phyloP scores from a whole-genome alignment of 2,888 invertebrate species.

The Rapana venosa region DNA sequence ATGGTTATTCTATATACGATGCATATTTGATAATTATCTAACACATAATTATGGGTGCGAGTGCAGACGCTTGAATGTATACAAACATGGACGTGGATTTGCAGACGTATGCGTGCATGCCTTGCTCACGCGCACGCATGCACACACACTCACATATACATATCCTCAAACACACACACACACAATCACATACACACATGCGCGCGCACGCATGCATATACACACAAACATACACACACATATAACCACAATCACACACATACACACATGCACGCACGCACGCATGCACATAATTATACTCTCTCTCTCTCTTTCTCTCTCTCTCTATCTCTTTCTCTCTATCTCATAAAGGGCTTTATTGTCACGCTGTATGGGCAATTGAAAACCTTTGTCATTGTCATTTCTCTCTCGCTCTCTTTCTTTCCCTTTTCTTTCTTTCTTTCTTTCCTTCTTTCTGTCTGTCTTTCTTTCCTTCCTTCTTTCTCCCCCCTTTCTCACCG shows the following conservation, averaged over 20 bases:
- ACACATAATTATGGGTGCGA: too few relatives aligned
- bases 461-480: background rate
- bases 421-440: background rate
- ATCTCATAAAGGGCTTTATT: too few relatives aligned
- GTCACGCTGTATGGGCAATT: too few relatives aligned
- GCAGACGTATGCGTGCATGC: background rate
- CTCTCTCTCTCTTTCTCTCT: background rate
- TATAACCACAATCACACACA: background rate
- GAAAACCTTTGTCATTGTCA: too few relatives aligned
- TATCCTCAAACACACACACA: background rate
- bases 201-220: background rate
- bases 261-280: background rate
- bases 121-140: background rate
- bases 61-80: too few relatives aligned
- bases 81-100: background rate
- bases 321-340: background rate
- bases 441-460: background rate
- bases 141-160: slow-evolving; percentile 12
- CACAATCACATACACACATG: background rate
- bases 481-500: background rate
- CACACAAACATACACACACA: background rate
- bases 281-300: background rate
- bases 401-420: too few relatives aligned
- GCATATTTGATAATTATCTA: too few relatives aligned
- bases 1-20: too few relatives aligned